phyloP scores from a whole-genome alignment of 2,888 invertebrate species.

The Caenorhabditis sp. region DNA sequence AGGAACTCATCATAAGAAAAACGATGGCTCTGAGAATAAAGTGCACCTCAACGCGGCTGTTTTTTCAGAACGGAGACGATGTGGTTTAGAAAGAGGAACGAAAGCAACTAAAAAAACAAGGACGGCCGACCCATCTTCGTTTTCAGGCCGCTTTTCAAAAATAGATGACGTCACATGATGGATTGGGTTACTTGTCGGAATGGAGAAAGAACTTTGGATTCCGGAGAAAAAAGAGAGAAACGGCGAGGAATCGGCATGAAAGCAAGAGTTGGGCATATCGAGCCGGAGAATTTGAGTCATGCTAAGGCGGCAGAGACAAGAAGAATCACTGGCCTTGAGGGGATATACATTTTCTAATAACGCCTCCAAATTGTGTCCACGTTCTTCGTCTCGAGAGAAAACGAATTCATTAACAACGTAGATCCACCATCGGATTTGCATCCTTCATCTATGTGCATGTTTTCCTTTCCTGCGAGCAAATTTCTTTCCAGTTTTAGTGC shows the following conservation, averaged over 20 bases:
- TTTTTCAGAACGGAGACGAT: neutral
- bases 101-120: conserved; percentile 21
- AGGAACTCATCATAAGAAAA: neutral
- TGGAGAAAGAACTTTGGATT: neutral
- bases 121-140: conserved; percentile 9
- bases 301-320: neutral
- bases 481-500: conserved; percentile 1
- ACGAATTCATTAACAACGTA: neutral
- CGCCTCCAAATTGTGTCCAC: neutral
- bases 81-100: neutral
- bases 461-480: neutral
- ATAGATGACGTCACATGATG: conserved; percentile 45
- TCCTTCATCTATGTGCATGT: neutral
- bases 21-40: neutral
- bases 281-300: neutral
- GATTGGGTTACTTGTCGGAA: conserved; percentile 16
- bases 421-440: conserved; percentile 1
- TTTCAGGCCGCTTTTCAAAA: conserved; percentile 16
- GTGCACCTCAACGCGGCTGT: neutral
- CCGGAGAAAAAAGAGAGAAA: neutral
- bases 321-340: neutral
- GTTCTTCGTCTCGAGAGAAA: conserved; percentile 10
- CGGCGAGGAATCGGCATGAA: neutral
- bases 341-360: neutral
- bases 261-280: neutral